Base-by-base conservation (phyloP, 2,888 invertebrate genomes). In the Rhamnusium bicolor region DNA sequence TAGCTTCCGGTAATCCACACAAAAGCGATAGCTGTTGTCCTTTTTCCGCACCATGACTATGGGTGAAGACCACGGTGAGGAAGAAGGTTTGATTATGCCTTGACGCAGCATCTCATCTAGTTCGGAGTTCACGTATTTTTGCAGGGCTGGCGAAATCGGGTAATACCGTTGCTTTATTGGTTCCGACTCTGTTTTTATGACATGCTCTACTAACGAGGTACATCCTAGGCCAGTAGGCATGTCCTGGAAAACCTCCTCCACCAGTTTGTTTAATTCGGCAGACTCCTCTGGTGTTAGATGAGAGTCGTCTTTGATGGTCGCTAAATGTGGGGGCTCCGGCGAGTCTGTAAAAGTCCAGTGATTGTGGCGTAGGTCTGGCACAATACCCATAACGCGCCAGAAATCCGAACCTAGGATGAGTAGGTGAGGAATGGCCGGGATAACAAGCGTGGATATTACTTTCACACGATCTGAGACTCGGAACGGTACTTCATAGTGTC, bases 11-110 rank as follows among this genome's bases (percentile, higher is more conserved):
- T n/a, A n/a, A n/a, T n/a, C n/a, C n/a, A n/a, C n/a, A n/a, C n/a
- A n/a, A n/a, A n/a, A n/a, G n/a, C n/a, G n/a, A n/a, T n/a, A n/a
- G 19, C 24, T 10, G 10, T 21, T n/a, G n/a, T 56, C 56, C 4
- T 18, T 21, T 10, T 56, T 56, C 24, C 12, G 4, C 8, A 56
- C 21, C 4, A 56, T 3, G 8, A 56, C 2, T 18, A 56, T 56
- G 1, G 56, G 56, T n/a, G 56, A 56, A 27, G 56, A 21, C 56
- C 56, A 56, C 12, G 56, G 56, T 21, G 21, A 21, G 21, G n/a
- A 7, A 1, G 51, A 51, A 1, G 16, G 51, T 8, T n/a, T 16
- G 8, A 51, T 8, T 1, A 51, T 51, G 16, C 16, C 51, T 2
- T n/a, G 16, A 2, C 3, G 5, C 8, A 51, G 8, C 8, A 51